A percentile compares a stretch with the other conserved stretches of the same genome.
phyloP scores from a whole-genome alignment of 2,888 invertebrate species.

The Litoditis marina region DNA sequence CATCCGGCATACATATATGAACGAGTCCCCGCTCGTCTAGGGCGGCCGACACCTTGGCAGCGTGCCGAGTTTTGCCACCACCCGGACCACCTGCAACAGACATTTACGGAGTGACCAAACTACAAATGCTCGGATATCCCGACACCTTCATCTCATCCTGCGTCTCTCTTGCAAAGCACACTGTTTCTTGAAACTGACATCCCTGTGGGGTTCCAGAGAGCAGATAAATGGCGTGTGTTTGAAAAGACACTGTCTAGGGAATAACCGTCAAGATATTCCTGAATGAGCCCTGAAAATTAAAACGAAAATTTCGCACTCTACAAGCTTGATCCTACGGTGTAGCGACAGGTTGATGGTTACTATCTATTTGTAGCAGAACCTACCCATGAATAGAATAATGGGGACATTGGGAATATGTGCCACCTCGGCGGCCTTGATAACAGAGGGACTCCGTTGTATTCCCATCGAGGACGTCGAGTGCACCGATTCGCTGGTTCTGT shows the following conservation, averaged over 20 bases:
- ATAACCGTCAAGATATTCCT: too few species aligned
- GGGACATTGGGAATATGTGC: slow-evolving; percentile 59
- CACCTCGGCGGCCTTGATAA: slow-evolving; percentile 56
- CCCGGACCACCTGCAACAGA: slow-evolving; percentile 59
- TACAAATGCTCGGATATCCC: too few species aligned
- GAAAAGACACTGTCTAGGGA: too few species aligned
- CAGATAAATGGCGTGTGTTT: too few species aligned
- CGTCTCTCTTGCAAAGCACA: too few species aligned
- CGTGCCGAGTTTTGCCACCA: slow-evolving; percentile 60
- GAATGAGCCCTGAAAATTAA: too few species aligned
- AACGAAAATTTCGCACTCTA: too few species aligned
- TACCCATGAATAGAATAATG: slow-evolving; percentile 60
- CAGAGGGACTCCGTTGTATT: slow-evolving; percentile 48
- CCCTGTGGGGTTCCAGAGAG: too few species aligned
- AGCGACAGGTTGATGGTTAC: not conserved
- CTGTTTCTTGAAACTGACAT: too few species aligned
- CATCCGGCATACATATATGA: slow-evolving; percentile 60
- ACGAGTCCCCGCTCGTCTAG: slow-evolving; percentile 50
- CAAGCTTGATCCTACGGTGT: too few species aligned
- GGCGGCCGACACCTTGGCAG: slow-evolving; percentile 43
- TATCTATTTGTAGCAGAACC: slow-evolving; percentile 2
- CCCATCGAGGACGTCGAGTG: not conserved
- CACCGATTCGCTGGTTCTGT: not conserved
- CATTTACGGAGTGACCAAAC: too few species aligned
- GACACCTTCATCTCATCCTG: too few species aligned